These are phyloP conservation scores for Cartodere bifasciata DNA, from an alignment of 2,888 invertebrate genomes.

Conservation along the genomic window DNA sequence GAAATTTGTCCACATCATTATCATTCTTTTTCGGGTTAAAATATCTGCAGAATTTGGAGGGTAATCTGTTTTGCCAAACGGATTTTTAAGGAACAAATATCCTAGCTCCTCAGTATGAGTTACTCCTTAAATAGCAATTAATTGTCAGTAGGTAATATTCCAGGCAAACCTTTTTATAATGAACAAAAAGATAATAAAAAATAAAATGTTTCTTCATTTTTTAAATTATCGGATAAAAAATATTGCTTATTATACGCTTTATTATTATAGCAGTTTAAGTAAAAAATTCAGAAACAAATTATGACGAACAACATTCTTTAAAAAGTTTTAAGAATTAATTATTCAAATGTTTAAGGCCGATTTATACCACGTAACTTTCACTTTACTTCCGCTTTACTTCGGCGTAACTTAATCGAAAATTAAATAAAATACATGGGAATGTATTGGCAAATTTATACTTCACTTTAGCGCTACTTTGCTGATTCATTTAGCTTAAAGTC, in stretches of 20 bases:
- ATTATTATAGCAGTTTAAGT: too few species aligned
- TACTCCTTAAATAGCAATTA: slow-evolving; percentile 4
- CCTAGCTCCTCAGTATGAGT: slow-evolving; percentile 5
- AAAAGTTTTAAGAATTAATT: too few species aligned
- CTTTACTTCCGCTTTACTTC: too few species aligned
- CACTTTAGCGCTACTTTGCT: too few species aligned
- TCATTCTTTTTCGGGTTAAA: slow-evolving; percentile 37
- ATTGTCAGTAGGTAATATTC: neutral
- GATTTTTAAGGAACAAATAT: neutral
- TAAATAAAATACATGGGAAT: too few species aligned
- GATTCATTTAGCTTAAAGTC: too few species aligned
- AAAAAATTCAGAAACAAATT: too few species aligned
- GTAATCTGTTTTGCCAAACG: slow-evolving; percentile 5
- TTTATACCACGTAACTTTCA: too few species aligned
- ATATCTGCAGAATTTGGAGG: slow-evolving; percentile 27
- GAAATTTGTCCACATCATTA: slow-evolving; percentile 41
- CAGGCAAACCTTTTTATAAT: neutral
- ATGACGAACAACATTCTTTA: too few species aligned
- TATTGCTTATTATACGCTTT: neutral
- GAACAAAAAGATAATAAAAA: neutral
- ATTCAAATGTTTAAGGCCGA: too few species aligned
- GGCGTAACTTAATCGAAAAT: too few species aligned
- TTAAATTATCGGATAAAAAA: neutral
- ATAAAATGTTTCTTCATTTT: slow-evolving; percentile 1
- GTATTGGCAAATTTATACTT: too few species aligned